Evolutionary conservation across 2,113 vertebrate species (phyloP), one percentile per base, ranked within the genome.

Genomic region (Petroica traversi): DNA sequence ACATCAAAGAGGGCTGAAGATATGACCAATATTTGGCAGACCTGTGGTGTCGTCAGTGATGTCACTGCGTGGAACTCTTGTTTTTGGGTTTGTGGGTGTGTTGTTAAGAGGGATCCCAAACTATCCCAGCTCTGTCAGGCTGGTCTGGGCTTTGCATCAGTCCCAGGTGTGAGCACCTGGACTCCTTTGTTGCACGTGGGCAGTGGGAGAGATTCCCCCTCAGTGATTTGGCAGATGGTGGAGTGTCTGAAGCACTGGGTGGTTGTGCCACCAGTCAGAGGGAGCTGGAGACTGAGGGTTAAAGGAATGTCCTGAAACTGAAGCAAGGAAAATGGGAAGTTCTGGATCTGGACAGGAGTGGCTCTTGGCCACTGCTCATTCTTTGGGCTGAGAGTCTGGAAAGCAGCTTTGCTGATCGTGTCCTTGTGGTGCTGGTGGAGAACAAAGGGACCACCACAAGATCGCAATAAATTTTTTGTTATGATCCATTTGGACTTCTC

Each of bases 31-130:
- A 23, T 3, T 45, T 64, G 24, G n/a, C 33, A 15, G 8, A 22
- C 13, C 2, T 36, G n/a, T 2, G 7, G 3, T 36, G 18, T 68
- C 9, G 6, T 49, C n/a, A 11, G 13, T 49, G n/a, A 20, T 9
- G 25, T 49, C n/a, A 22, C 3, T 9, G 18, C 4, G 1, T 28
- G 7, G 12, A 36, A 14, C 3, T 36, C 45, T 11, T 20, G 9
- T 2, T 38, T 49, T 38, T 36, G 25, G 5, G 4, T 25, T 66
- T 46, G 6, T 46, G 16, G 11, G 6, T 26, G 11, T 34, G 64
- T 10, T 26, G 12, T 68, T n/a, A 49, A 22, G n/a, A 36, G 13
- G 18, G 13, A 9, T 7, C 5, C n/a, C 25, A 36, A 8, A 15
- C 2, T 8, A 15, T 49, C 12, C 7, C 25, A 16, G 19, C 2